Conservation (phyloP, 2,113 vertebrate species). For the Pterocles gutturalis region DNA sequence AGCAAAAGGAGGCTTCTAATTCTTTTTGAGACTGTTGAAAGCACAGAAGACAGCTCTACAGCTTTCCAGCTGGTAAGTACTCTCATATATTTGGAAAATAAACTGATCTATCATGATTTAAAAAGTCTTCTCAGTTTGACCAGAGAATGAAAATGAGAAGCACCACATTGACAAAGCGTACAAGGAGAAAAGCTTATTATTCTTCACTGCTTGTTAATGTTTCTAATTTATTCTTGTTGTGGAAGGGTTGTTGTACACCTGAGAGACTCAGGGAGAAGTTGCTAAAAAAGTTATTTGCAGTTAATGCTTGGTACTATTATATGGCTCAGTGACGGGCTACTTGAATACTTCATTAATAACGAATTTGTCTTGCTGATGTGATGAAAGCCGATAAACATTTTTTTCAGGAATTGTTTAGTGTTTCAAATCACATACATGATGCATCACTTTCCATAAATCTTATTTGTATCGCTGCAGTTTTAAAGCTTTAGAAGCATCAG, state of each 20-base stretch:
- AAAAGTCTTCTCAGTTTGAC: neutral
- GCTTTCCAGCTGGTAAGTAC: neutral
- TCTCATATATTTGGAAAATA: neutral
- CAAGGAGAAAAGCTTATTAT: neutral
- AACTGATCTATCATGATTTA: neutral
- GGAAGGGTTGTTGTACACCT: neutral
- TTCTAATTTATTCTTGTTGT: neutral
- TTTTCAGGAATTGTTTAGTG: neutral
- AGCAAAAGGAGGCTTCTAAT: neutral
- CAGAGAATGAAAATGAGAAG: neutral
- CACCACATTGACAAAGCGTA: neutral
- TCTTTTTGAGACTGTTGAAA: neutral
- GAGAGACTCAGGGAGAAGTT: neutral
- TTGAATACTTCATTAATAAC: neutral
- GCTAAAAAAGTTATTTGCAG: neutral
- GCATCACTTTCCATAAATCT: neutral
- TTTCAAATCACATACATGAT: neutral
- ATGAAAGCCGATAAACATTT: neutral
- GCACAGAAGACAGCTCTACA: neutral
- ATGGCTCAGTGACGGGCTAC: neutral
- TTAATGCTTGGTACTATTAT: neutral
- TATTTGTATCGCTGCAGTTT: neutral
- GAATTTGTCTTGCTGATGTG: neutral
- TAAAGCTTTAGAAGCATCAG: neutral
- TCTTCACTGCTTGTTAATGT: neutral